Evolutionary conservation across 2,113 vertebrate genomes (phyloP).

Genomic region (Aspiorhynchus laticeps): DNA sequence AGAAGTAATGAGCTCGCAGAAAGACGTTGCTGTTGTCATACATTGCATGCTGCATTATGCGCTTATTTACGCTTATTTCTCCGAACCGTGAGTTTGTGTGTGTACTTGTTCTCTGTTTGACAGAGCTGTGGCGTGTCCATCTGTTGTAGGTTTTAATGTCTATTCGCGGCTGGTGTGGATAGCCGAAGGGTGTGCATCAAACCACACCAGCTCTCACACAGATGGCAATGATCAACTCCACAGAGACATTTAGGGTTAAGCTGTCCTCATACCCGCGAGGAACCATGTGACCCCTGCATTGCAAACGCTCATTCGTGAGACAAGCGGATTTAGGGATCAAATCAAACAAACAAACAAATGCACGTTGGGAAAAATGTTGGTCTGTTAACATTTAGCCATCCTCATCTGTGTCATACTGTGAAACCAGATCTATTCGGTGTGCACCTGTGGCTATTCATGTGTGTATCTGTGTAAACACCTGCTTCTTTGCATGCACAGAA

Average conservation of each 20-base stretch:
- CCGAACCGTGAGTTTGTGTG: neutral
- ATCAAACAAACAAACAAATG: constrained; percentile 8
- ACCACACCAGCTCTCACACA: constrained; percentile 15
- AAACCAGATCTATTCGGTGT: neutral
- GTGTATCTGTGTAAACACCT: constrained; percentile 3
- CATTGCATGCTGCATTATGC: neutral
- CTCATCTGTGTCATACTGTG: neutral
- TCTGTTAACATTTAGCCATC: neutral
- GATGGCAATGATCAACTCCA: constrained; percentile 34
- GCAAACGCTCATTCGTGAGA: constrained; percentile 8
- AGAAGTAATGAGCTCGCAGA: constrained; percentile 2
- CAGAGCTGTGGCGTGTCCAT: constrained; percentile 19
- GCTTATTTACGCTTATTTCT: neutral
- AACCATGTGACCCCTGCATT: constrained; percentile 36
- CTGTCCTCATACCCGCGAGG: constrained; percentile 5
- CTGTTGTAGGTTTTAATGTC: constrained; percentile 41
- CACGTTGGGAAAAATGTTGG: neutral
- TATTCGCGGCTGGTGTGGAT: neutral
- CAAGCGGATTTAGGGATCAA: constrained; percentile 38
- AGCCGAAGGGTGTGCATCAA: neutral
- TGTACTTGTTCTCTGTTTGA: constrained; percentile 24
- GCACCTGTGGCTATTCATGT: neutral
- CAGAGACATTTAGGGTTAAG: constrained; percentile 39
- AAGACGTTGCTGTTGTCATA: neutral
- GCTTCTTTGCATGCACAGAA: neutral